Conservation (phyloP, 2,888 invertebrate genomes). For the Linnaemya vulpina region DNA sequence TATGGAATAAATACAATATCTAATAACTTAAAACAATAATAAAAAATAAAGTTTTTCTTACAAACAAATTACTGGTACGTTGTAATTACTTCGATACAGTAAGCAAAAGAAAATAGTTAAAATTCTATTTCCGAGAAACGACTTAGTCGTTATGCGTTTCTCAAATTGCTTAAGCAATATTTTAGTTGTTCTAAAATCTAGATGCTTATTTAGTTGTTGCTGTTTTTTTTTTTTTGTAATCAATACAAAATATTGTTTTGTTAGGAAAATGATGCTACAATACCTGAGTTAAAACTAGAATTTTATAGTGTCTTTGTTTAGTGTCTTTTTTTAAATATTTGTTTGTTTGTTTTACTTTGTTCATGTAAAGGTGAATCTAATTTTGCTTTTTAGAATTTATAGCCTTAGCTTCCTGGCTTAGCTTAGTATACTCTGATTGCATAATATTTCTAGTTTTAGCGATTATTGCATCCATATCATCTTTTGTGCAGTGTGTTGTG, state of each 20-base stretch:
- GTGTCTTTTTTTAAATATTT: background rate
- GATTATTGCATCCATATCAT: conserved; percentile 86
- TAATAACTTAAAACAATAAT: conserved; percentile 58
- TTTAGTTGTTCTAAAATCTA: conserved; percentile 9
- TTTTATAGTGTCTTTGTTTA: conserved; percentile 17
- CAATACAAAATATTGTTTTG: conserved; percentile 43
- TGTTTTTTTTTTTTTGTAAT: conserved; percentile 36
- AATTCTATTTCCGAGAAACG: conserved; percentile 25
- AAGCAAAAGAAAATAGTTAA: conserved; percentile 47
- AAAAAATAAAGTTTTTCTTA: conserved; percentile 46
- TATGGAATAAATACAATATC: conserved; percentile 65
- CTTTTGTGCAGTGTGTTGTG: conserved; percentile 86
- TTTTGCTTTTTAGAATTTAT: conserved; percentile 74
- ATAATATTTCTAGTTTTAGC: conserved; percentile 87
- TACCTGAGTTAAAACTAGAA: conserved; percentile 69
- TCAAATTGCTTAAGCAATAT: conserved; percentile 32
- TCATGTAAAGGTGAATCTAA: conserved; percentile 41
- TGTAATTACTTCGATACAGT: conserved; percentile 37
- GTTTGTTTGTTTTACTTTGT: conserved; percentile 3
- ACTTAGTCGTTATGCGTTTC: background rate
- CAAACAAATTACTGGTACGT: conserved; percentile 50
- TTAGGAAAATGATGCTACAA: conserved; percentile 62
- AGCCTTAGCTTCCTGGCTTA: conserved; percentile 82
- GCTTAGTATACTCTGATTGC: conserved; percentile 86
- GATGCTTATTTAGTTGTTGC: conserved; percentile 20